Evolutionary conservation across 2,113 vertebrate genomes (phyloP).

Genomic region (Crotalus helleri): DNA sequence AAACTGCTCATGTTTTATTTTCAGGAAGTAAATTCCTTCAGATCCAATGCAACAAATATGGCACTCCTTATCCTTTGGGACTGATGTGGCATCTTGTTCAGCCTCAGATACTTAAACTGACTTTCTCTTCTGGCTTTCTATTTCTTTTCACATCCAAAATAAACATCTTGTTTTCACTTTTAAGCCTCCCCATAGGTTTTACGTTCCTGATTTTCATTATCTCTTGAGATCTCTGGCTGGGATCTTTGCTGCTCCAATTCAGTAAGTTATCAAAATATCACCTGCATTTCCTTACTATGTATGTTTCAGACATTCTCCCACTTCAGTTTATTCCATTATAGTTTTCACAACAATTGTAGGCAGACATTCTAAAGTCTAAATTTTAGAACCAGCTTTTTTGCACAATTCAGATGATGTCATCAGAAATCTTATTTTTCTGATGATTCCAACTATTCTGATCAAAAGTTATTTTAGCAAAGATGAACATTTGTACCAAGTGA

Average conservation of each 20-base stretch:
- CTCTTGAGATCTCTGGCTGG: background rate
- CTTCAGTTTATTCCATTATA: background rate
- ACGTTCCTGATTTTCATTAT: background rate
- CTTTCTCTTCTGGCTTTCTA: background rate
- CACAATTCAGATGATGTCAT: conserved; percentile 1
- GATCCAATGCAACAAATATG: conserved; percentile 37
- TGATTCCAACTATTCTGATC: conserved; percentile 9
- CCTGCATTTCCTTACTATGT: background rate
- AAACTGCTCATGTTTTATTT: conserved; percentile 15
- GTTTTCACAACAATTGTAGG: background rate
- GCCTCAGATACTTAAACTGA: background rate
- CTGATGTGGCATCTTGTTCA: background rate
- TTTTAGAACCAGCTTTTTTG: background rate
- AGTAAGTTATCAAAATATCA: background rate
- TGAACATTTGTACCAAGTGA: conserved; percentile 5
- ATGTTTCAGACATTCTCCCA: background rate
- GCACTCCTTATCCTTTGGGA: background rate
- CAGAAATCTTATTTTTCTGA: conserved; percentile 14
- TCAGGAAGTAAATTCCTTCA: background rate
- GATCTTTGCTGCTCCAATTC: background rate
- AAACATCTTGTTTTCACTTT: background rate
- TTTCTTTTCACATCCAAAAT: background rate
- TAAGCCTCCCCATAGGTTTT: background rate
- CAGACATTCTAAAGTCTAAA: background rate
- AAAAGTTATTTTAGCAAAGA: background rate